Evolutionary conservation across 2,888 invertebrate genomes (phyloP), one percentile per base, ranked within the genome.

Genomic region (Drosophila setosimentum): DNA sequence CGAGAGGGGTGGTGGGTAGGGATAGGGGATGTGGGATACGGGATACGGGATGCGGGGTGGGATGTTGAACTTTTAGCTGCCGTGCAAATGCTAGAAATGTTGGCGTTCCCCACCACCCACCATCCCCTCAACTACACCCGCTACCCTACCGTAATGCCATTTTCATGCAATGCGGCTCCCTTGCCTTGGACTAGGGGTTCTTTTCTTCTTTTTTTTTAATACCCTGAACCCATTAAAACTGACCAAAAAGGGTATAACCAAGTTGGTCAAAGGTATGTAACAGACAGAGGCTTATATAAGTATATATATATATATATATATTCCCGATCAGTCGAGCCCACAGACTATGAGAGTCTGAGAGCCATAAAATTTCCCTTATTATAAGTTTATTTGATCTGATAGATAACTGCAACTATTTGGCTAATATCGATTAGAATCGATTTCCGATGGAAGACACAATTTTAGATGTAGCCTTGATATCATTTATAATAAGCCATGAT

Each of bases 11-110:
- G 45, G 45, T 45, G 45, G 8, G 24, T 8, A 13, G 49, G 35
- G 13, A 51, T 29, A 11, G 35, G 33, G 5, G 33, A 33, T 16
- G 2, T 5, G 33, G 32, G 2, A 33, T 16, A 5, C 16, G 33
- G 32, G 2, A 30, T 21, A 18, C 7, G 2, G 7, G 29, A n/a
- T 7, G 40, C 10, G 49, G 24, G 50, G 37, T 13, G 8, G 29
- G 37, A 53, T 4, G 48, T 7, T 29, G 62, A 55, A 66, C 53
- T 68, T 78, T 66, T 33, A 54, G 70, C 55, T 73, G 74, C 74
- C 74, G 81, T 74, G 71, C 65, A 73, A 86, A 79, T 73, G 74
- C 63, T 73, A 67, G 76, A 73, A 67, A 64, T 72, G 62, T 59
- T 24, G 24, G 33, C 13, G 30, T 29, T 45, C 8, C 1, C 16